Conservation (phyloP, 2,888 invertebrate genomes). For the Epistrophe eligans region DNA sequence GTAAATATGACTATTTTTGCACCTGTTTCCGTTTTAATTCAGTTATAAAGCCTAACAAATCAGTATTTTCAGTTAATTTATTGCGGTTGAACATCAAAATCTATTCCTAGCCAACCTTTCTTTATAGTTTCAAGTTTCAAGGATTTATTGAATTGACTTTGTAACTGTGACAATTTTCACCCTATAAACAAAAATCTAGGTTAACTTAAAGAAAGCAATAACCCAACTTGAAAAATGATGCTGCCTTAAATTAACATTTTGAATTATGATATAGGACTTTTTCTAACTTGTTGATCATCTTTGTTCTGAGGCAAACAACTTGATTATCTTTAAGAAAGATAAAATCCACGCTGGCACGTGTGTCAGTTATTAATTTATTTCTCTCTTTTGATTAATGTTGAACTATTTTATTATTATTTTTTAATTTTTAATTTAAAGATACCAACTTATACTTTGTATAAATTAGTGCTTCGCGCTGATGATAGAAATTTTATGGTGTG, state of each 20-base stretch:
- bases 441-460: slow-evolving; percentile 1
- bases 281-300: slow-evolving; percentile 27
- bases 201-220: background rate
- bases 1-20: too few species aligned
- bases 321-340: slow-evolving; percentile 26
- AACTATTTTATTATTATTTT: slow-evolving; percentile 8
- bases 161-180: background rate
- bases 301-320: slow-evolving; percentile 42
- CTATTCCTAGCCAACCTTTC: too few species aligned
- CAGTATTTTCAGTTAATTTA: too few species aligned
- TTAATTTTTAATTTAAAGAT: slow-evolving; percentile 1
- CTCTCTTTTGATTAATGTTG: slow-evolving; percentile 33
- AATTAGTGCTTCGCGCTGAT: slow-evolving; percentile 1
- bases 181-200: background rate
- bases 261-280: slow-evolving; percentile 23
- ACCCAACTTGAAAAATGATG: slow-evolving; percentile 8
- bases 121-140: too few species aligned
- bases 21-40: too few species aligned
- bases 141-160: background rate
- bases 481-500: slow-evolving; percentile 8
- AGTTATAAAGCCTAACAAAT: too few species aligned
- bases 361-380: slow-evolving; percentile 43
- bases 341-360: slow-evolving; percentile 21
- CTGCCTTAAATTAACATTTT: slow-evolving; percentile 17
- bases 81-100: too few species aligned